These are phyloP conservation scores for Musca domestica DNA, from an alignment of 1,140 invertebrate species.

Conservation along the genomic window DNA sequence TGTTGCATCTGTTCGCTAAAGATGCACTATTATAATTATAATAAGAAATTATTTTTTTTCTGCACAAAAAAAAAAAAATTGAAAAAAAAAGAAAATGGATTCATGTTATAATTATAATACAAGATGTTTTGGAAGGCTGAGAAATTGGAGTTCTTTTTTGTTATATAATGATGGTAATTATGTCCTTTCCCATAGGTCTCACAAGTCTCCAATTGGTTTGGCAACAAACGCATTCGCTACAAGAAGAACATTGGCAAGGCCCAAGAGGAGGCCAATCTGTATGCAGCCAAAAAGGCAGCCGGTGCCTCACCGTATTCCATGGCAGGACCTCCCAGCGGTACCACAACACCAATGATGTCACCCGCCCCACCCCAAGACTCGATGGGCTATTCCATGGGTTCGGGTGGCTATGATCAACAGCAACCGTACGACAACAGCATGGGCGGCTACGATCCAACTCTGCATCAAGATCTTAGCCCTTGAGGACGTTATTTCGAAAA, in stretches of 20 bases:
- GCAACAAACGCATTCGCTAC: constrained; percentile 99
- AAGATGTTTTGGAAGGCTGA: no score
- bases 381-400: constrained; percentile 84
- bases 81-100: background rate
- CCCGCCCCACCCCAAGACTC: constrained; percentile 86
- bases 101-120: background rate
- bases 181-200: constrained; percentile 37
- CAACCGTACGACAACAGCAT: constrained; percentile 82
- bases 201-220: constrained; percentile 98
- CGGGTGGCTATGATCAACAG: constrained; percentile 80
- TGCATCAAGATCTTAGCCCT: constrained; percentile 76
- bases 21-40: no score
- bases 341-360: constrained; percentile 90
- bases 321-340: constrained; percentile 78
- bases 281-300: constrained; percentile 98
- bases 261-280: constrained; percentile 98
- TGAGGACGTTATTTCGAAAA: constrained; percentile 37
- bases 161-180: background rate
- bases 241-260: constrained; percentile 99
- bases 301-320: constrained; percentile 91
- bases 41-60: background rate
- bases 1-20: no score
- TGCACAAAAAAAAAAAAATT: background rate
- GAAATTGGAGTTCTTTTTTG: background rate
- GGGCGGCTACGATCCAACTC: constrained; percentile 80